phyloP scores from a whole-genome alignment of 2,888 invertebrate species.

The Drosophila vallismaia region DNA sequence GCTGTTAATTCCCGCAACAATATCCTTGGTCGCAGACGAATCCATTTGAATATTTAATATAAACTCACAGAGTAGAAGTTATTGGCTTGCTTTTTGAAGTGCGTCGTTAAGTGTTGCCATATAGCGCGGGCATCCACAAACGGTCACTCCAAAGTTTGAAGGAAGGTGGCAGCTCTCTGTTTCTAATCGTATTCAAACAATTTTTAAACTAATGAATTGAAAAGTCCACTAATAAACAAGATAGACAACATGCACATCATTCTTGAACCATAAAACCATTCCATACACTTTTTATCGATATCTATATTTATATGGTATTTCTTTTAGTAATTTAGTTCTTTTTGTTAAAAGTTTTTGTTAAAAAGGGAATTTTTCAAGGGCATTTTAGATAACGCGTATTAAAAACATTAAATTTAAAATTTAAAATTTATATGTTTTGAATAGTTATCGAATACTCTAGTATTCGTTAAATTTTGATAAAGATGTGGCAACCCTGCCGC shows the following conservation, averaged over 20 bases:
- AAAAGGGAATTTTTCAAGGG: too few species aligned
- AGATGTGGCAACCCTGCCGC: background rate
- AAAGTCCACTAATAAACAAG: background rate
- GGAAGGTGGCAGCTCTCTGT: background rate
- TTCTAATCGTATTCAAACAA: background rate
- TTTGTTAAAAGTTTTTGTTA: too few species aligned
- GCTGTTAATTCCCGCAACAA: constrained; percentile 7
- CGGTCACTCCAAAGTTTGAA: background rate
- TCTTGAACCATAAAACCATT: too few species aligned
- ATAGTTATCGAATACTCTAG: background rate
- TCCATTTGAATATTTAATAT: constrained; percentile 17
- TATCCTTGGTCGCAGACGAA: background rate
- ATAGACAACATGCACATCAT: background rate
- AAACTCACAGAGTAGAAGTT: background rate
- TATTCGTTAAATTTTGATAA: background rate
- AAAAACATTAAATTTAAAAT: background rate
- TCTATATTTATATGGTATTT: too few species aligned
- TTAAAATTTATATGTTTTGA: background rate
- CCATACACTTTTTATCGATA: too few species aligned
- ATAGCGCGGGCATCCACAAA: background rate
- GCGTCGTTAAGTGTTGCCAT: constrained; percentile 23
- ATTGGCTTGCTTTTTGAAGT: constrained; percentile 14
- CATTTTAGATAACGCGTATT: too few species aligned
- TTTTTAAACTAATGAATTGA: background rate
- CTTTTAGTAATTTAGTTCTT: too few species aligned